These are phyloP conservation scores for Gibbula magus DNA, from an alignment of 2,888 invertebrate genomes.

Conservation along the genomic window DNA sequence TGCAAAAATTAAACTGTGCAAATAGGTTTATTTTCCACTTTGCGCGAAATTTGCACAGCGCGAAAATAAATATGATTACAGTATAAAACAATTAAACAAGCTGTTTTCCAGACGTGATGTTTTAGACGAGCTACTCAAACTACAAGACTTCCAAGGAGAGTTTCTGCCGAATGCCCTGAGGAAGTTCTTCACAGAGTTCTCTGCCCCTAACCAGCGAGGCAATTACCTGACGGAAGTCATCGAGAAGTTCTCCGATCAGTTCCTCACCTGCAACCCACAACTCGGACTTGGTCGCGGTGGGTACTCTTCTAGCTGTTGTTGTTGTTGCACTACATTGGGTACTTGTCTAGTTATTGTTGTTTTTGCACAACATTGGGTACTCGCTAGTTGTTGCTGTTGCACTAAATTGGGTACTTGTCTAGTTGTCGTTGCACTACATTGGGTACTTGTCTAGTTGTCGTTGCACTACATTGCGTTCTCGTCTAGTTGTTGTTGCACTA, in stretches of 20 bases:
- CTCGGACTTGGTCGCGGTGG: constrained; percentile 75
- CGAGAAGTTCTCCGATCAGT: constrained; percentile 76
- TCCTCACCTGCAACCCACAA: constrained; percentile 76
- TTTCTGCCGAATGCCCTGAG: constrained; percentile 77
- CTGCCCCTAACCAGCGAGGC: constrained; percentile 75
- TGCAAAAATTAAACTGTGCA: too few species aligned
- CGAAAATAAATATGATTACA: too few species aligned
- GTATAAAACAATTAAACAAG: too few species aligned
- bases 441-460: not conserved
- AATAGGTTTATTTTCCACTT: too few species aligned
- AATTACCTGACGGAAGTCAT: constrained; percentile 75
- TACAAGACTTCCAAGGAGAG: constrained; percentile 76
- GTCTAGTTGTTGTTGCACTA: too few species aligned
- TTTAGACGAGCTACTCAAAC: constrained; percentile 73
- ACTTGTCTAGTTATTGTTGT: not conserved
- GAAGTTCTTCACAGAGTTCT: constrained; percentile 75
- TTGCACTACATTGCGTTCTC: too few species aligned
- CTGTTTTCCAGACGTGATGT: constrained; percentile 67
- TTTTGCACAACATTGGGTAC: too few species aligned
- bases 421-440: not conserved
- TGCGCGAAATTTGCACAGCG: too few species aligned
- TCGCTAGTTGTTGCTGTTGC: too few species aligned
- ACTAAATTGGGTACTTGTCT: constrained; percentile 50
- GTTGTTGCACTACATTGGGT: not conserved
- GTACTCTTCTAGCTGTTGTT: not conserved